Evolutionary conservation across 2,888 invertebrate genomes (phyloP).

Genomic region (Polyommatus icarus): DNA sequence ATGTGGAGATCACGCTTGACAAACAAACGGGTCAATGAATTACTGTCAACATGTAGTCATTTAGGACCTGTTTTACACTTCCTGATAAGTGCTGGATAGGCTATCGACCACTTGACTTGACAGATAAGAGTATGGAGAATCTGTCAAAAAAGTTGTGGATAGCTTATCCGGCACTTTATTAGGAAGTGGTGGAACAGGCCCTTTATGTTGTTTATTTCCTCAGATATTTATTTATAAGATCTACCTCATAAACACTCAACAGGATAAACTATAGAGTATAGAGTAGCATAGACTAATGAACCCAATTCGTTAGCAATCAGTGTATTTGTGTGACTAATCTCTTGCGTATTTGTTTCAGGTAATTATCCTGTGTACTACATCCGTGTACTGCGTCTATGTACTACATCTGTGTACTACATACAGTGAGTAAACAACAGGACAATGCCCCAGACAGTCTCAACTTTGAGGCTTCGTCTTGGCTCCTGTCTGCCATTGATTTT

Average conservation of each 20-base stretch:
- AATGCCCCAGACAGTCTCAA: not conserved
- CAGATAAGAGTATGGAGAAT: too few relatives aligned
- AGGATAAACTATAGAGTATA: not conserved
- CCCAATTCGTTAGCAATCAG: not conserved
- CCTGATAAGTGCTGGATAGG: too few relatives aligned
- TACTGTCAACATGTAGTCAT: too few relatives aligned
- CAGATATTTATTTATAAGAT: too few relatives aligned
- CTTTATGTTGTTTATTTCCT: too few relatives aligned
- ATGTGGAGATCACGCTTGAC: too few relatives aligned
- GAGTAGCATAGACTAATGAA: not conserved
- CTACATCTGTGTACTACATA: not conserved
- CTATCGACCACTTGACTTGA: too few relatives aligned
- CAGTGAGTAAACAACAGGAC: not conserved
- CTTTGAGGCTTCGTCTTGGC: not conserved
- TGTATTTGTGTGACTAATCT: not conserved
- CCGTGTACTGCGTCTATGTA: not conserved
- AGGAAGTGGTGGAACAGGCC: too few relatives aligned
- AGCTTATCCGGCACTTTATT: too few relatives aligned
- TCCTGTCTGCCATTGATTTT: not conserved
- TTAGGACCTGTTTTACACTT: too few relatives aligned
- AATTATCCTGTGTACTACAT: conserved; percentile 8
- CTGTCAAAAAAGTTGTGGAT: too few relatives aligned
- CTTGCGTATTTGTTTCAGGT: not conserved
- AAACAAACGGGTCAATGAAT: too few relatives aligned
- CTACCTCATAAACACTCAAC: not conserved